These are phyloP conservation scores for Agriotes lineatus DNA, from an alignment of 2,888 invertebrate species.

Conservation along the genomic window DNA sequence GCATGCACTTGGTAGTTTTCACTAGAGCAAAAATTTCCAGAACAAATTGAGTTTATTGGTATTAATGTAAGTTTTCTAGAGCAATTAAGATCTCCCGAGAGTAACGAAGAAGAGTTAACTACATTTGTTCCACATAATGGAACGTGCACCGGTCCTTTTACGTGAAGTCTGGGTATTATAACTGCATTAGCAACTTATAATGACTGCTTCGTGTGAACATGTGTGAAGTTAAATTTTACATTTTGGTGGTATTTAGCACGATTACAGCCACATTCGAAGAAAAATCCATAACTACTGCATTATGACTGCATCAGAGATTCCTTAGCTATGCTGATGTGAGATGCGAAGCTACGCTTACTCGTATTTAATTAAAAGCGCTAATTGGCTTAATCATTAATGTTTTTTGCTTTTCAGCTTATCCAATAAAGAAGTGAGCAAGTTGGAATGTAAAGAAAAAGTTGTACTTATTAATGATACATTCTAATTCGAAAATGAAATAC, in stretches of 20 bases:
- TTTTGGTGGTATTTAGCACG: not conserved
- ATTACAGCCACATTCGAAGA: not conserved
- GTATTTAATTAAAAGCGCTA: too few species aligned
- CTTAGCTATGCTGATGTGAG: too few species aligned
- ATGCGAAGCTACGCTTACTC: too few species aligned
- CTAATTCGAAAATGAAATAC: too few species aligned
- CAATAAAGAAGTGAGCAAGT: too few species aligned
- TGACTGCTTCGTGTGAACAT: slow-evolving; percentile 21
- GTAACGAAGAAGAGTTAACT: slow-evolving; percentile 36
- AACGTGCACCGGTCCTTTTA: slow-evolving; percentile 32
- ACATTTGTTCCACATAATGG: slow-evolving; percentile 36
- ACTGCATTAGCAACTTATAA: slow-evolving; percentile 34
- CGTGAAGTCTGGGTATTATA: slow-evolving; percentile 31
- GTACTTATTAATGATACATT: too few species aligned
- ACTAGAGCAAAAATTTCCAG: not conserved
- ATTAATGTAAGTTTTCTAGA: slow-evolving; percentile 31
- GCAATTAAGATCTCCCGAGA: slow-evolving; percentile 29
- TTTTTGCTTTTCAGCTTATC: too few species aligned
- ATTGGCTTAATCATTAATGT: too few species aligned
- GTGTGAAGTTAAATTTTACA: slow-evolving; percentile 7
- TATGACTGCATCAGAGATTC: too few species aligned
- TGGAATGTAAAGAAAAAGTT: too few species aligned
- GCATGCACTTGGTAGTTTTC: not conserved
- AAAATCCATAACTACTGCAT: too few species aligned
- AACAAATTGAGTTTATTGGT: slow-evolving; percentile 23